Evolutionary conservation across 1,140 invertebrate species (phyloP).

Genomic region (Dreissena rostriformis): DNA sequence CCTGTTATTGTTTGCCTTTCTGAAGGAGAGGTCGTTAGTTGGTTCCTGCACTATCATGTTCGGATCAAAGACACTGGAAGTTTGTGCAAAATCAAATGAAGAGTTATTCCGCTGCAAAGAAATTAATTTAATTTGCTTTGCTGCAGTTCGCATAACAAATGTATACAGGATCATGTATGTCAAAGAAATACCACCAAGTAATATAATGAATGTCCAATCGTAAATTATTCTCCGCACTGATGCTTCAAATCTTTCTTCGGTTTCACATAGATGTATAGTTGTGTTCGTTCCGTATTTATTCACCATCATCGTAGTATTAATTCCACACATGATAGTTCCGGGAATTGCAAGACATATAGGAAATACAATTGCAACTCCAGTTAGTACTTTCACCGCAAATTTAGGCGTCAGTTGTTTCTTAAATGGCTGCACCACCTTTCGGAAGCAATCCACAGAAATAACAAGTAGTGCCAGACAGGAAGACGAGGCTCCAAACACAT

Average conservation of each 20-base stretch:
- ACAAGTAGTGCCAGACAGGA: constrained; percentile 23
- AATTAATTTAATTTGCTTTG: constrained; percentile 34
- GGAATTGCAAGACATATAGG: constrained; percentile 31
- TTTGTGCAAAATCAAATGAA: constrained; percentile 23
- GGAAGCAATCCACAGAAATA: constrained; percentile 41
- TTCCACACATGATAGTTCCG: constrained; percentile 37
- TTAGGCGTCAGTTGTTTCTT: constrained; percentile 37
- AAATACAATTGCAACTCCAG: constrained; percentile 17
- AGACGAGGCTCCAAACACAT: constrained; percentile 21
- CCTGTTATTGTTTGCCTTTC: neutral
- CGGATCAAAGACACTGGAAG: constrained; percentile 34
- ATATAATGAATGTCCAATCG: constrained; percentile 29
- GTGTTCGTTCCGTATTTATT: constrained; percentile 18
- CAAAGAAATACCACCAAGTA: constrained; percentile 24
- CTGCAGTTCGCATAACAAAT: constrained; percentile 39
- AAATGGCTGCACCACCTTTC: constrained; percentile 41
- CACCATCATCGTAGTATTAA: constrained; percentile 2
- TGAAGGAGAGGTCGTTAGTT: neutral
- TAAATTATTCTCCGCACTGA: constrained; percentile 28
- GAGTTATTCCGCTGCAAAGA: constrained; percentile 15
- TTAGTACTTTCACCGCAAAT: constrained; percentile 24
- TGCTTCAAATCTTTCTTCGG: constrained; percentile 22
- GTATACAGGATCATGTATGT: constrained; percentile 27
- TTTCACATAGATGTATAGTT: constrained; percentile 31
- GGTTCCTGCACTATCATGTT: constrained; percentile 1